Evolutionary conservation across 2,113 vertebrate species (phyloP).

Genomic region (Onychostoma macrolepis): DNA sequence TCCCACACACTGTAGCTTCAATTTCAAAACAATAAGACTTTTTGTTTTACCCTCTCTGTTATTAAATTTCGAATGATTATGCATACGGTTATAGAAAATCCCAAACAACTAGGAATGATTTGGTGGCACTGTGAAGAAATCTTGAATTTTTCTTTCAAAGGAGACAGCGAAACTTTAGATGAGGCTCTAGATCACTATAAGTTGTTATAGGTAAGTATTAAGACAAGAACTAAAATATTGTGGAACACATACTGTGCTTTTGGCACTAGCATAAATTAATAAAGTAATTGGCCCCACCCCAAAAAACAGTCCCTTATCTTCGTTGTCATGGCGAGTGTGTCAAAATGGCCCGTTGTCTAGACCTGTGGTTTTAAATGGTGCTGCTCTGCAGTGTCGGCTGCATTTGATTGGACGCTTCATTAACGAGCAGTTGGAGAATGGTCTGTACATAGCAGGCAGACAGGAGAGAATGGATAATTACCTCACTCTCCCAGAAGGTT

Average conservation of each 20-base stretch:
- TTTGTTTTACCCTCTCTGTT: conserved; percentile 8
- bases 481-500: conserved; percentile 37
- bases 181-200: not conserved
- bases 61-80: conserved; percentile 25
- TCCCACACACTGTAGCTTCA: conserved; percentile 26
- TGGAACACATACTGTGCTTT: not conserved
- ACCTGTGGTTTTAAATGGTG: conserved; percentile 28
- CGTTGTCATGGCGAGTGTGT: conserved; percentile 20
- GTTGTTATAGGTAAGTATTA: not conserved
- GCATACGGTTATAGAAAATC: not conserved
- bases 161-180: not conserved
- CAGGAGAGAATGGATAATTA: conserved; percentile 49
- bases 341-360: conserved; percentile 19
- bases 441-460: conserved; percentile 33
- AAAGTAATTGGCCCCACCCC: conserved; percentile 1
- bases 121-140: not conserved
- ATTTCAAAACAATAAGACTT: not conserved
- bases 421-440: conserved; percentile 35
- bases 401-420: conserved; percentile 46
- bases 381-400: not conserved
- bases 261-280: not conserved
- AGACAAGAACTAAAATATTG: not conserved
- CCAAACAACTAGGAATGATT: conserved; percentile 26
- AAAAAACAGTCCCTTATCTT: conserved; percentile 12
- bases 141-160: not conserved